Percentiles rank a stretch among this genome's conserved stretches.
phyloP scores from a whole-genome alignment of 2,888 invertebrate species.

The Caradrina kadenii region DNA sequence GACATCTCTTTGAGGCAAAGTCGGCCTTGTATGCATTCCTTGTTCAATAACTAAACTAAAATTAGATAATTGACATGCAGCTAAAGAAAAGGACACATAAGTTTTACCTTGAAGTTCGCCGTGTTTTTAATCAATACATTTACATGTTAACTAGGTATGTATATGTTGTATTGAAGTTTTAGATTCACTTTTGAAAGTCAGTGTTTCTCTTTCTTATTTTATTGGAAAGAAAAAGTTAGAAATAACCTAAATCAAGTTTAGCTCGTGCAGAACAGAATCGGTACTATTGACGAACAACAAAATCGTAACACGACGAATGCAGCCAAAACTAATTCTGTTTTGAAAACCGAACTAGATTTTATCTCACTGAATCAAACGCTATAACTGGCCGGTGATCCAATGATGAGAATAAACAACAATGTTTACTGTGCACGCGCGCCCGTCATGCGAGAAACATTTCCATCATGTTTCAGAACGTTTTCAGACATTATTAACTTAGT shows the following conservation, averaged over 20 bases:
- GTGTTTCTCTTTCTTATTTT: no score
- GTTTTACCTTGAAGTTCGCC: no score
- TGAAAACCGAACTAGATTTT: conserved; percentile 37
- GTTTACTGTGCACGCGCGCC: conserved; percentile 59
- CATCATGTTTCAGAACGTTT: conserved; percentile 75
- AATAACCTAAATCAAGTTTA: neutral
- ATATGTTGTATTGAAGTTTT: no score
- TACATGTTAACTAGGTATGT: no score
- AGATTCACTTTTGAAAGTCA: no score
- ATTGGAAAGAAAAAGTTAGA: neutral
- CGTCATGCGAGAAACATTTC: conserved; percentile 78
- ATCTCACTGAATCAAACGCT: conserved; percentile 52
- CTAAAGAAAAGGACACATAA: neutral
- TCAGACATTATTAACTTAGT: conserved; percentile 73
- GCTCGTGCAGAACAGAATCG: neutral
- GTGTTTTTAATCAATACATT: no score
- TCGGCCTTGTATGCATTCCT: neutral
- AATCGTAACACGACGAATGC: neutral
- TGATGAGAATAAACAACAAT: conserved; percentile 65
- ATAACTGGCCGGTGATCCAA: conserved; percentile 64
- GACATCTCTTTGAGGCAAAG: no score
- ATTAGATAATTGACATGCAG: neutral
- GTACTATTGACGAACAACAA: neutral
- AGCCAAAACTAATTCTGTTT: conserved; percentile 36
- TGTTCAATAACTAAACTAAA: no score